Evolutionary conservation across 2,797 vertebrate genomes (phyloP), one percentile per base, ranked within the genome.

Genomic region (Hoplostethus mediterraneus): DNA sequence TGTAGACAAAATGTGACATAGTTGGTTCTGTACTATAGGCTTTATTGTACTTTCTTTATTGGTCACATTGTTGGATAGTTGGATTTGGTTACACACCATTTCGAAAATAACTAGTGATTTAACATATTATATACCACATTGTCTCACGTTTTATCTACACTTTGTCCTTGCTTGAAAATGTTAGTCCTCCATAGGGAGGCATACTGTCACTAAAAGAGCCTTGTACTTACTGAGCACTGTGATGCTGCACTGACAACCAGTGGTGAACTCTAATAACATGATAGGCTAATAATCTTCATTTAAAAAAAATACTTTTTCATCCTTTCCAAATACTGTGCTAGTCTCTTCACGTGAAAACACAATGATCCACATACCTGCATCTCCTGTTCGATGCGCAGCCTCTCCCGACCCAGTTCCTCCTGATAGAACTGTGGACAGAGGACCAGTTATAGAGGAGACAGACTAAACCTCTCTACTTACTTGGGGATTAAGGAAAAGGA

Each of bases 381-480:
- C 80, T 95, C 94, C 83, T 95, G 92, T 80, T 95, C 95, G 2
- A 95, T 92, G 25, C 91, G 92, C 63, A 95, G 92, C 73, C 95
- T 92, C 84, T 96, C 95, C 16, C 87, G 92, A 48, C 90, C 87
- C 30, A 96, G 88, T 83, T 96, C 94, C 51, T 95, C 95, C 82
- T 95, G 94, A 84, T 95, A 95, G 80, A 90, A 94, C 95, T 95
- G 90, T 16, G 33, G 17, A 58, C 21, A 80, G 12, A 51, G 25
- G 12, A 44, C 3, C 11, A 68, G 33, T 17, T 9, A 72, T 0
- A 73, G 10, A 81, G 30, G 21, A 21, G 21, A 77, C 33, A 73
- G 17, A 60, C 8, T 12, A 56, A 84, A 68, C 4, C 8, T 47
- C 48, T 45, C 7, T 30, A 31, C 51, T 53, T 53, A 28, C 21